Base-by-base conservation (phyloP, 2,888 invertebrate genomes). In the Lasiommata megera region DNA sequence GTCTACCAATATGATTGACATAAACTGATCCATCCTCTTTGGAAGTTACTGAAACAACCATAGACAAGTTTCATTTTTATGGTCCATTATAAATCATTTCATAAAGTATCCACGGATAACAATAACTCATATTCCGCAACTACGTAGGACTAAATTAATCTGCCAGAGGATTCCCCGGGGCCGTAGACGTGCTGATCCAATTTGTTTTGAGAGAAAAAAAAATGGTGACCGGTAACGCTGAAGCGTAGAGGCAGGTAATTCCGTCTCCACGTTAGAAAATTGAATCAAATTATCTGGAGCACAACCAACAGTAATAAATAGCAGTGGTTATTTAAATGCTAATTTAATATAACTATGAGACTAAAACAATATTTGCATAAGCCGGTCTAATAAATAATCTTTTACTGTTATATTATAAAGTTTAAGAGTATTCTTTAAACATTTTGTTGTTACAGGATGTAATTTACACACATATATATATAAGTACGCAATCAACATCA, bases 141-240 rank as follows among this genome's bases (percentile, higher is more conserved):
- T 58, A 54, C 48, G 56, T 17, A 56, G 56, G 44, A 38, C 56
- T 54, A 60, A 64, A 62, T 64, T 63, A 61, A 61, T 61, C 60
- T 57, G 53, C 52, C 58, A 58, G 54, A 61, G 57, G 54, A 56
- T 46, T 65, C 78, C 76, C 63, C 18, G 61, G 62, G 71, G 66
- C 67, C 58, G 67, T 71, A 67, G 52, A 62, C 71, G 69, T 64
- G 67, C 69, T 67, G 71, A 78, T 77, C 77, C 74, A 77, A 82
- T 79, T 81, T 73, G 70, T 76, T 79, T 75, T 69, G 69, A 64
- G 65, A 79, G 76, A 73, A 79, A 80, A 78, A 77, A 46, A 31
- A 46, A 46, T 9, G 7, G 12, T 38, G 9, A 14, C 28, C 38
- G 50, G 50, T 34, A 52, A 51, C n/a, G 58, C 56, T 54, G 52